Base-by-base conservation (phyloP, 2,113 vertebrate genomes). In the Aramus guarauna region DNA sequence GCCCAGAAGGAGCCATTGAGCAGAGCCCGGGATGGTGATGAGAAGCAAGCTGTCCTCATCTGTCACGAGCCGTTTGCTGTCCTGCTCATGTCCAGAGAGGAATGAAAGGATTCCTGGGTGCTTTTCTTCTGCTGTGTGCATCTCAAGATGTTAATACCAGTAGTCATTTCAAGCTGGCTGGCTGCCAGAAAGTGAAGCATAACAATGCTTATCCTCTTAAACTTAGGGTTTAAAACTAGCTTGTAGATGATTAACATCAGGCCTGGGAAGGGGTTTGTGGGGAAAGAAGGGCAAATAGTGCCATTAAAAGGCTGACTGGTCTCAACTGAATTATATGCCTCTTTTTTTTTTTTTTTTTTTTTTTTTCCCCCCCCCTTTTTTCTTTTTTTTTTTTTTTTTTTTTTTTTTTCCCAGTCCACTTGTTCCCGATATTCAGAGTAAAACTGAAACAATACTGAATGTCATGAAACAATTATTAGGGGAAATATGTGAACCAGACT, bases 101-200 rank as follows among this genome's bases (percentile, higher is more conserved):
- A 92, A 93, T 48, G 74, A 67, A 95, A 60, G 74, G 64, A 67
- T 95, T 96, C 92, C 56, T 93, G 59, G 43, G 75, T 91, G 77
- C 68, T 95, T 95, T 95, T 78, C 41, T 94, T 96, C 45, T 93
- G 41, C 75, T 2, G 0, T 47, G 43, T 92, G 88, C 75, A 64
- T 94, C 91, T 80, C 67, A 53, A 63, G 62, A 90, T 55, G 73
- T 88, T 96, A 96, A 96, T 90, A 89, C 34, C 75, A 75, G 66
- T 62, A 56, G 88, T 88, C 29, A 29, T 95, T 97, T 95, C 89
- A 90, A 78, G 86, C 89, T 97, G 90, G 75, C 73, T 95, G 71
- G 43, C 73, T 94, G 92, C 81, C 80, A 88, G 68, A 95, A 93
- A 83, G 37, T 53, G 43, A 59, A 89, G 19, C 73, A 53, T 19